A percentile compares a stretch with the other conserved stretches of the same genome.
Conservation (phyloP, 2,888 invertebrate genomes). For the Mamestra brassicae region DNA sequence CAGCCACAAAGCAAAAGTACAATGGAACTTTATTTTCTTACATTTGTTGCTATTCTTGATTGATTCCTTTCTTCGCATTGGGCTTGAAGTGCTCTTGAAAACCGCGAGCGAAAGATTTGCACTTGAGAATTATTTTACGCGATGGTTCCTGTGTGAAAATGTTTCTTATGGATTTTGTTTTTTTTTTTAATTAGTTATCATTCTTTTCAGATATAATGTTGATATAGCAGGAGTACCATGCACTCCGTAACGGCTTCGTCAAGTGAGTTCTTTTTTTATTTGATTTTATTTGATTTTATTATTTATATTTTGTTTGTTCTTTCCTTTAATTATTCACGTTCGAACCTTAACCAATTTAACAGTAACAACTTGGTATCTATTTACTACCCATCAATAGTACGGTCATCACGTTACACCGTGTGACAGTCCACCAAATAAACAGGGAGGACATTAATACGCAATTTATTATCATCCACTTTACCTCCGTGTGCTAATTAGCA, state of each 20-base stretch:
- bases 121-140: constrained; percentile 74
- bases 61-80: constrained; percentile 78
- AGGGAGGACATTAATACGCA: constrained; percentile 2
- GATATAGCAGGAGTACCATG: constrained; percentile 70
- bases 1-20: constrained; percentile 74
- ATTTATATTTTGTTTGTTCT: neutral
- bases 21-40: constrained; percentile 85
- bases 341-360: neutral
- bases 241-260: constrained; percentile 79
- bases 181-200: constrained; percentile 3
- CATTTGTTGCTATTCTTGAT: constrained; percentile 86
- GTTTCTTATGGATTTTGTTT: constrained; percentile 25
- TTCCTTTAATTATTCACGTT: no score
- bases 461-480: constrained; percentile 19
- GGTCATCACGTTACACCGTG: constrained; percentile 3
- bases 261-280: constrained; percentile 71
- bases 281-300: neutral
- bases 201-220: constrained; percentile 69
- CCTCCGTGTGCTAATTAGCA: constrained; percentile 51
- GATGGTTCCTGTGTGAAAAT: constrained; percentile 71
- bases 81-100: constrained; percentile 75
- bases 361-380: neutral
- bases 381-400: neutral
- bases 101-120: constrained; percentile 69
- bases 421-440: neutral